Percentiles rank a stretch among this genome's conserved stretches.
These are phyloP conservation scores for Gymnopithys bicolor DNA, from an alignment of 2,797 vertebrate species.

Conservation along the genomic window DNA sequence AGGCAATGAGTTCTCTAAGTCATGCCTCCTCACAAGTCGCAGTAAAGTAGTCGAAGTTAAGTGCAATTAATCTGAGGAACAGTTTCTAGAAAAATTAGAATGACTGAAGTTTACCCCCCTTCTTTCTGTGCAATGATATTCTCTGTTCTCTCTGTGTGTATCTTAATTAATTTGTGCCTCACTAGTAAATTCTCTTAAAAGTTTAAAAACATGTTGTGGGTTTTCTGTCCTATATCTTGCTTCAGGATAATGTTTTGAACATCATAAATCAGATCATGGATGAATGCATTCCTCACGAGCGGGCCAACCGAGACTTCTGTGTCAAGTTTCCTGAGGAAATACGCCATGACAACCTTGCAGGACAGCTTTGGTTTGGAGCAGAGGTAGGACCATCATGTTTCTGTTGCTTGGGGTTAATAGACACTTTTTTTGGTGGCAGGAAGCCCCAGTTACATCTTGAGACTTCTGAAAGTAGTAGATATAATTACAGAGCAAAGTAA, in stretches of 20 bases:
- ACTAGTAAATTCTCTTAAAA: background rate
- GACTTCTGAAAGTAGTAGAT: background rate
- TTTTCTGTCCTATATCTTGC: background rate
- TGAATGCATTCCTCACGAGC: constrained; percentile 92
- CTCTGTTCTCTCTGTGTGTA: background rate
- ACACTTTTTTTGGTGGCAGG: background rate
- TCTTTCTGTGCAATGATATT: background rate
- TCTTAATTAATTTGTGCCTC: background rate
- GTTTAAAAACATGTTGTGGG: background rate
- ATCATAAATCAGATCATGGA: constrained; percentile 99
- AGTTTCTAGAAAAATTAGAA: background rate
- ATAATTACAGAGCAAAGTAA: background rate
- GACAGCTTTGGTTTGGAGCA: constrained; percentile 98
- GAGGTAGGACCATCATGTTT: constrained; percentile 80
- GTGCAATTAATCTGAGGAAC: background rate
- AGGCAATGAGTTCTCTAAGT: background rate
- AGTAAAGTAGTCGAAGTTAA: background rate
- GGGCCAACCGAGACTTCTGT: constrained; percentile 94
- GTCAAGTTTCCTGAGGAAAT: constrained; percentile 99
- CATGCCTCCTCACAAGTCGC: background rate
- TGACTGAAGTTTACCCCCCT: background rate
- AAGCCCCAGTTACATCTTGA: background rate
- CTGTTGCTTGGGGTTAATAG: background rate
- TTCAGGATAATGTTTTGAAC: constrained; percentile 94
- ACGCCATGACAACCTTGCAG: constrained; percentile 97